Base-by-base conservation (phyloP, 1,140 invertebrate species). In the Ceratina calcarata region DNA sequence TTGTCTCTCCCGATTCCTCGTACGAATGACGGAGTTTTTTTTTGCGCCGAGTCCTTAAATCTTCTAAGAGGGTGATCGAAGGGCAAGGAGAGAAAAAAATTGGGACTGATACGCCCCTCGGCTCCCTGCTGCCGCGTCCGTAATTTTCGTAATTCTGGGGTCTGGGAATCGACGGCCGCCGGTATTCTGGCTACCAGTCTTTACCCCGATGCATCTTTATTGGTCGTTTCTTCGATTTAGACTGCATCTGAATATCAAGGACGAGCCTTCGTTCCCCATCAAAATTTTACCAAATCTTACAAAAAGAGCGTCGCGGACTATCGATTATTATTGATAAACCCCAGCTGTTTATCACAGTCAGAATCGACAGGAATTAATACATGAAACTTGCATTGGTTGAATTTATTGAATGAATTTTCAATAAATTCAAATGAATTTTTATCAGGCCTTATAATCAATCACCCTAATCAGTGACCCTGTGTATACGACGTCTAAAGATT, bases 101-200 rank as follows among this genome's bases (percentile, higher is more conserved):
- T 51, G 53, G 20, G 27, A 32, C 27, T 89, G 90, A 91, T 91
- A 88, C 86, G 86, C 83, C 90, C 86, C 89, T 90, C 89, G 90
- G 83, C 85, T 80, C 86, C 86, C 85, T 80, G 84, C 55, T 66
- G 51, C 75, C 69, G 37, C 61, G 57, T 81, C 80, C 83, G 87
- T 89, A 91, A 91, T 92, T 92, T 90, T 85, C 83, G 84, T 92
- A 92, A 92, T 92, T 91, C 90, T 88, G 91, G 91, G 89, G 86
- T 91, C 91, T 87, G 82, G 84, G 81, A 83, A 78, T 32, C 27
- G 87, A 89, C 80, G 80, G 62, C 84, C 84, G 89, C 75, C 81
- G 66, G 85, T 86, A 85, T 84, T 87, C 78, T 80, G 81, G 91
- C 91, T 92, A 92, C 91, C 89, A 90, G 91, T 92, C 91, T 92